Evolutionary conservation across 2,797 vertebrate species (phyloP).

Genomic region (Tauraco hartlaubi): DNA sequence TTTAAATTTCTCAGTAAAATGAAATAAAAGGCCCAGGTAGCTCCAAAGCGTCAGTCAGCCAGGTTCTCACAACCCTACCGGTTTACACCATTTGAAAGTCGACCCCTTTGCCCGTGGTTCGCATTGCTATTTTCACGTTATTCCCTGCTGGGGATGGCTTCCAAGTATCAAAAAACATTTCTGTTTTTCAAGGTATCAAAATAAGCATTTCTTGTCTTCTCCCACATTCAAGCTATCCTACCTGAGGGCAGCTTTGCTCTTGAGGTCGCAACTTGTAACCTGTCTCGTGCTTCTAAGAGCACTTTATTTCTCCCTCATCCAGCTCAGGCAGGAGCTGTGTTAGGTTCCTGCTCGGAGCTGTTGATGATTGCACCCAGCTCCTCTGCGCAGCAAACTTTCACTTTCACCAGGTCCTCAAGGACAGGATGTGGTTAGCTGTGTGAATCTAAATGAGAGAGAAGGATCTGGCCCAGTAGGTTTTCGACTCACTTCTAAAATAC

Average conservation of each 20-base stretch:
- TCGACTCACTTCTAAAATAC: not conserved
- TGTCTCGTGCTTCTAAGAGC: not conserved
- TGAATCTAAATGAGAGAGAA: conserved; percentile 12
- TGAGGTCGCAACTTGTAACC: not conserved
- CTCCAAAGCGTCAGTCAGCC: not conserved
- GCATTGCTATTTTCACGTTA: not conserved
- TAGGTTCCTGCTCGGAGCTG: not conserved
- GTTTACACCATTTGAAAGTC: not conserved
- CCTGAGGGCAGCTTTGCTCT: not conserved
- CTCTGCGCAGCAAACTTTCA: not conserved
- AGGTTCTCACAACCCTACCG: not conserved
- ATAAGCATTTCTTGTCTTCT: not conserved
- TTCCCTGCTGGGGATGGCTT: not conserved
- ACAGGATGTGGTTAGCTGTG: conserved; percentile 66
- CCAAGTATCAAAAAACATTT: not conserved
- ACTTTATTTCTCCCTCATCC: not conserved
- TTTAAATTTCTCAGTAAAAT: not conserved
- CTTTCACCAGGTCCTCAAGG: conserved; percentile 53
- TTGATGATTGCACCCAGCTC: not conserved
- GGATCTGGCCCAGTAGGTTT: not conserved
- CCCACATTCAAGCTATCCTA: not conserved
- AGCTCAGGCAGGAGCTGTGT: not conserved
- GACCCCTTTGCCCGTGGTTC: not conserved
- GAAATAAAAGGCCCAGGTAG: not conserved
- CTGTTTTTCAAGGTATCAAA: not conserved